These are phyloP conservation scores for Cheumatopsyche charites DNA, from an alignment of 1,140 invertebrate genomes.

Conservation along the genomic window DNA sequence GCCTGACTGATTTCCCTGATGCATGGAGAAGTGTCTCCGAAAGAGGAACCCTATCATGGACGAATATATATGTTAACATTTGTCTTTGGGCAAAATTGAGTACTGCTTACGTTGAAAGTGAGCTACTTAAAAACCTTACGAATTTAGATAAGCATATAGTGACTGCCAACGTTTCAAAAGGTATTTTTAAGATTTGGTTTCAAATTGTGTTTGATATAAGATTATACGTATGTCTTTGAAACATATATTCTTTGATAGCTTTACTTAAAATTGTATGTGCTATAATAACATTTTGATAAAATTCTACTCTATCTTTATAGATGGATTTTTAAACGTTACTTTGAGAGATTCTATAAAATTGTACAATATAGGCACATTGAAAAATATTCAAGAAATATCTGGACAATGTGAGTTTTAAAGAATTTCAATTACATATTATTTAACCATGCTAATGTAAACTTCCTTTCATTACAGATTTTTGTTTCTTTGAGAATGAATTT, in stretches of 20 bases:
- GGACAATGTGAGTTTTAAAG: conserved; percentile 25
- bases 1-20: conserved; percentile 29
- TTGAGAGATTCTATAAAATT: conserved; percentile 21
- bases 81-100: conserved; percentile 39
- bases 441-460: not conserved
- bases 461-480: conserved; percentile 21
- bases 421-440: not conserved
- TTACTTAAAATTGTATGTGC: not conserved
- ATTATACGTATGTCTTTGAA: too few species aligned
- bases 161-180: conserved; percentile 31
- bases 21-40: conserved; percentile 27
- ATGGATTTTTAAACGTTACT: conserved; percentile 16
- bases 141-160: conserved; percentile 25
- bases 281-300: not conserved
- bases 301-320: not conserved
- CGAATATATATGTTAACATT: conserved; percentile 36
- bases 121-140: conserved; percentile 5
- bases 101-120: not conserved
- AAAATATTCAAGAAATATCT: conserved; percentile 9
- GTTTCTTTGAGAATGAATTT: conserved; percentile 31
- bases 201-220: too few species aligned
- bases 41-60: conserved; percentile 33
- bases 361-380: conserved; percentile 19
- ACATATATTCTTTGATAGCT: not conserved
- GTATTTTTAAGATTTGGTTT: too few species aligned